A percentile compares a stretch with the other conserved stretches of the same genome.
Evolutionary conservation across 2,888 invertebrate species (phyloP).

Genomic region (Teleiodes luculella): DNA sequence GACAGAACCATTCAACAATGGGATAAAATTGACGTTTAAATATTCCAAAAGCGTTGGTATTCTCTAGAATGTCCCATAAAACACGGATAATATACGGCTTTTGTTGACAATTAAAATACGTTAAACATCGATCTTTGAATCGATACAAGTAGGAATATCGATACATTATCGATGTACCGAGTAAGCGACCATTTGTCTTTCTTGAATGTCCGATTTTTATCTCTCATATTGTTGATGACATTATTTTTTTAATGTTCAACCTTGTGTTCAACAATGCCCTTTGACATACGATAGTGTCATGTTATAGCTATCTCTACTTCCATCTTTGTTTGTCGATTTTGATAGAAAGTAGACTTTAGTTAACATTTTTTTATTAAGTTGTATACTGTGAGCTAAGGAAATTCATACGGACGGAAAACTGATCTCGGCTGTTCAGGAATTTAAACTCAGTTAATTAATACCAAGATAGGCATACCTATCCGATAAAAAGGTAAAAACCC

Average conservation of each 20-base stretch:
- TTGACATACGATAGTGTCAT: constrained; percentile 31
- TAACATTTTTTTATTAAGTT: too few species aligned
- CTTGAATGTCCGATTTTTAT: constrained; percentile 60
- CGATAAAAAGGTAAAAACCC: too few species aligned
- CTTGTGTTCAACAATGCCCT: constrained; percentile 36
- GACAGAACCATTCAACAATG: too few species aligned
- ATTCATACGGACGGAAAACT: too few species aligned
- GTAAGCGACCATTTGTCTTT: constrained; percentile 53
- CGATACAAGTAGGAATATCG: constrained; percentile 48
- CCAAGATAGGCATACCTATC: too few species aligned
- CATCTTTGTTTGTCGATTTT: background rate
- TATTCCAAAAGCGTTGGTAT: background rate
- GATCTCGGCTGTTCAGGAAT: too few species aligned
- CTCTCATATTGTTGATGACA: constrained; percentile 49
- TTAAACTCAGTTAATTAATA: too few species aligned
- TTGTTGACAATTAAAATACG: constrained; percentile 52
- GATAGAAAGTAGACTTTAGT: background rate
- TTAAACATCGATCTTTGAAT: constrained; percentile 51
- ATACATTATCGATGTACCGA: constrained; percentile 46
- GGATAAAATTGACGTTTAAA: background rate
- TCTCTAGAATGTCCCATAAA: background rate
- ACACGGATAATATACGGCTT: constrained; percentile 24
- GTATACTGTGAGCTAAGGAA: too few species aligned
- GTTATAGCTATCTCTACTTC: background rate
- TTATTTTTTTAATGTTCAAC: constrained; percentile 46